Base-by-base conservation (phyloP, 2,797 vertebrate species). In the Tragelaphus oryx region DNA sequence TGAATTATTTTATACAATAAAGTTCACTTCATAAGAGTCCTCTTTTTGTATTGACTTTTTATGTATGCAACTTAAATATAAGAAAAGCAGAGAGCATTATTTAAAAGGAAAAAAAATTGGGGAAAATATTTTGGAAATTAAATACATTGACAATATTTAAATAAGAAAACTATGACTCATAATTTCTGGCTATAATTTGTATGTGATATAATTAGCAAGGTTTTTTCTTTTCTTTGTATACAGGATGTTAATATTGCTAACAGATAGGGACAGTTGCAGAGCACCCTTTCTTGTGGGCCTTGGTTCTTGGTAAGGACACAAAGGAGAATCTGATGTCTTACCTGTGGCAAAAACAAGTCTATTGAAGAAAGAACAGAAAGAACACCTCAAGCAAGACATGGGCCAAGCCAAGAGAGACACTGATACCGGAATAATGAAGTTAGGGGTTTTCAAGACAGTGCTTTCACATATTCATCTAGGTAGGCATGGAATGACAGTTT, bases 1-100 rank as follows among this genome's bases (percentile, higher is more conserved):
- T 93, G 24, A 55, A 87, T 96, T 95, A 96, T 96, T 89, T 88
- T 93, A 94, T 50, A 11, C 48, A 10, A 65, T 74, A 97, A 95
- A 88, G 12, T 37, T 1, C 74, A 8, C 16, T 96, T 96, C 52
- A 90, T 79, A n/a, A 82, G 57, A 97, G 93, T 87, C 50, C 0
- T 89, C 82, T 1, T 87, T 91, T 44, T 44, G 85, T 92, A 76
- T 82, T 86, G 44, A 74, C 71, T 93, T 75, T n/a, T 86, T 94
- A 74, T 7, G 46, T 1, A 46, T 79, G 16, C 28, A 17, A 57
- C 28, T 79, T 79, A 92, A 46, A 60, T 46, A 20, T n/a, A 85
- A 88, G 16, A 91, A 94, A 55, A 87, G 5, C 9, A 89, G 37
- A 79, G 28, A 52, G 5, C 11, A 71, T 71, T 93, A 62, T 75